Evolutionary conservation across 2,888 invertebrate genomes (phyloP), one percentile per base, ranked within the genome.

Genomic region (Eupithecia dodoneata): DNA sequence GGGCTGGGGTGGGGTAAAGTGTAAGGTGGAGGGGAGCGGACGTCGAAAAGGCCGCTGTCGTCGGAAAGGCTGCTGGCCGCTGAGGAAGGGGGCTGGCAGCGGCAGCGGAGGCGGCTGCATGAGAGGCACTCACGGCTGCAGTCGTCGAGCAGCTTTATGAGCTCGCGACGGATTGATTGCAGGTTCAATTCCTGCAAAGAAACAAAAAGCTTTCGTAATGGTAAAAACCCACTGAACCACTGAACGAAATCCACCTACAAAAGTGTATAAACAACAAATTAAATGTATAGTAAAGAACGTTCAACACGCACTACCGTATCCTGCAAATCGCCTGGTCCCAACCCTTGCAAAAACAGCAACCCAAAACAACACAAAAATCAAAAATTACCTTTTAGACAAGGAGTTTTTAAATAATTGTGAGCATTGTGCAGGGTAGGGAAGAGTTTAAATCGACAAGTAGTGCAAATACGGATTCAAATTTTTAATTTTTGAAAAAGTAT

Each of bases 161-260:
- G 77, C 4, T 88, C 86, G 1, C 84, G 82, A n/a, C 86, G 78
- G 15, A 87, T 79, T 4, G 81, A 76, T 45, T 87, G 85, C 15
- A 90, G 83, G 77, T 88, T 88, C 6, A 87, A 49, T 76, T 89
- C 88, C 90, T 90, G 85, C 0, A 83, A 84, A 74, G 52, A 44
- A 41, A 70, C 55, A 30, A 15, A 49, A 2, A 18, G 18, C 3
- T 18, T 18, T 59, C 18, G 18, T 59, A 59, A 59, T 44, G 44
- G 44, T 7, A 6, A 44, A 44, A 30, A 30, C 1, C 30, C 30
- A 30, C 30, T 30, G 30, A 30, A 30, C 30, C 30, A 30, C 15
- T 52, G 15, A 13, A 52, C 13, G 15, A 15, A 52, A 4, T 13
- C 13, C 15, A 5, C 15, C 52, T 52, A 52, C 13, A 52, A 52